These are phyloP conservation scores for Austrolebias charrua DNA, from an alignment of 2,797 vertebrate species.

Conservation along the genomic window DNA sequence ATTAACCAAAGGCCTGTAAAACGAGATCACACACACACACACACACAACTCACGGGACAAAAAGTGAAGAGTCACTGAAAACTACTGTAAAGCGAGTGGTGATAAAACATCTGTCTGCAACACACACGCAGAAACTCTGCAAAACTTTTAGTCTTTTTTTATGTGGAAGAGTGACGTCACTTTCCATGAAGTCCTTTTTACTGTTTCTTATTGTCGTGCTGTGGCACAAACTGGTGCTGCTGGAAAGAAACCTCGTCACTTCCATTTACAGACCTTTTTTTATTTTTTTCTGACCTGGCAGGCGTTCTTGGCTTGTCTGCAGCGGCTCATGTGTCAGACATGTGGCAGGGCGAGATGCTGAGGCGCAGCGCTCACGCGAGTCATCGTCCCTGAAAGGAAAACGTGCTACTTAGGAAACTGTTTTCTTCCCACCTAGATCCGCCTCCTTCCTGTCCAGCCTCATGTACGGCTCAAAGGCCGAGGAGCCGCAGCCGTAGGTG, in stretches of 20 bases:
- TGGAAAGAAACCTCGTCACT: conserved; percentile 16
- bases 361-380: conserved; percentile 11
- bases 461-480: conserved; percentile 92
- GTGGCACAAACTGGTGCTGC: conserved; percentile 56
- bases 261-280: conserved; percentile 20
- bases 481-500: conserved; percentile 83
- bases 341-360: conserved; percentile 1
- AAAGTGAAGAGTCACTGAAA: conserved; percentile 67
- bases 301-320: conserved; percentile 12
- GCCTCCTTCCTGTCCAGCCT: conserved; percentile 84
- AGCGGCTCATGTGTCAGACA: conserved; percentile 30
- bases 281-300: conserved; percentile 19
- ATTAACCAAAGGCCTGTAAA: conserved; percentile 68
- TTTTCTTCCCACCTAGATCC: conserved; percentile 81
- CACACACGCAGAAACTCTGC: conserved; percentile 50
- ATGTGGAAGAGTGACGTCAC: conserved; percentile 30
- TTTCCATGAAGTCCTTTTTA: conserved; percentile 43
- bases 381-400: conserved; percentile 8
- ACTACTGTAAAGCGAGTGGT: conserved; percentile 65
- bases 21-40: conserved; percentile 54
- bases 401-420: conserved; percentile 76
- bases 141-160: conserved; percentile 48
- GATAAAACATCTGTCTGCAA: conserved; percentile 62
- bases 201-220: conserved; percentile 49
- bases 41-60: conserved; percentile 64